Conservation (phyloP, 2,113 vertebrate species). For the Dolichallabes microphthalmus region DNA sequence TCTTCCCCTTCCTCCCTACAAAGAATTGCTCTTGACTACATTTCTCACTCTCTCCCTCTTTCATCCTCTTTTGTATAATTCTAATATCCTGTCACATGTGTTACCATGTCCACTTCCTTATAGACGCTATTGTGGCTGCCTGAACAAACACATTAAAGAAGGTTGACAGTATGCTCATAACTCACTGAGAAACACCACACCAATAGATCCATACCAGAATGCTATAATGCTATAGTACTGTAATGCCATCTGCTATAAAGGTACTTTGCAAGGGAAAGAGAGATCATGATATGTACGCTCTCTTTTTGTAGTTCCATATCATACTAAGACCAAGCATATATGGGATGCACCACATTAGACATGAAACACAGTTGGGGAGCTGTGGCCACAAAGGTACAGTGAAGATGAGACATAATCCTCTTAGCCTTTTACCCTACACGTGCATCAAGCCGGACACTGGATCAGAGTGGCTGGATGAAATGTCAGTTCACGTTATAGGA, state of each 20-base stretch:
- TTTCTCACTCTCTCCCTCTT: neutral
- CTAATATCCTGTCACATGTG: conserved; percentile 54
- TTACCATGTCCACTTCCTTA: conserved; percentile 59
- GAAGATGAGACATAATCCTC: conserved; percentile 58
- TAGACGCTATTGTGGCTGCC: conserved; percentile 46
- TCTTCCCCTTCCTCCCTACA: neutral
- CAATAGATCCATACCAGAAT: neutral
- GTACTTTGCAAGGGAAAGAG: neutral
- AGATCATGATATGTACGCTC: conserved; percentile 11
- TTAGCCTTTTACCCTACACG: conserved; percentile 57
- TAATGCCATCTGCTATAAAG: neutral
- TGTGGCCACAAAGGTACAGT: conserved; percentile 46
- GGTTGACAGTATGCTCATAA: neutral
- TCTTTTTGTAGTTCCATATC: neutral
- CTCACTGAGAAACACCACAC: neutral
- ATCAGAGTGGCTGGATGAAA: neutral
- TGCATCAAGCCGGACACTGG: neutral
- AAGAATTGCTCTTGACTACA: conserved; percentile 58
- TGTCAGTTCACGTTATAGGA: neutral
- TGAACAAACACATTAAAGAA: neutral
- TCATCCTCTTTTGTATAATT: conserved; percentile 53
- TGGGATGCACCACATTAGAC: neutral
- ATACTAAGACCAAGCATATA: neutral
- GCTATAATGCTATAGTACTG: neutral
- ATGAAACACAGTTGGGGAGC: neutral